These are phyloP conservation scores for Dunckerocampus dactyliophorus DNA, from an alignment of 2,113 vertebrate species.

Conservation along the genomic window DNA sequence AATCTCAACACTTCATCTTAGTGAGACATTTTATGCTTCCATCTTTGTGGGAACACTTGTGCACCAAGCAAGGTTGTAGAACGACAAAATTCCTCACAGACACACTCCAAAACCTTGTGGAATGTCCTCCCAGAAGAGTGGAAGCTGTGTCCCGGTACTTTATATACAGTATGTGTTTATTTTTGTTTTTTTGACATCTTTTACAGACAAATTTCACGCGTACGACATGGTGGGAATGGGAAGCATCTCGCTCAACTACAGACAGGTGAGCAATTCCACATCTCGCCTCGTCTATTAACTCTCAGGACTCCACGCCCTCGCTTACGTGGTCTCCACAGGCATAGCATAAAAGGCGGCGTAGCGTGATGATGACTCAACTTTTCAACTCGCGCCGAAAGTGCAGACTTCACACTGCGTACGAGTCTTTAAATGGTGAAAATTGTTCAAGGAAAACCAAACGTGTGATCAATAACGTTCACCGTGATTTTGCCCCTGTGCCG, in stretches of 20 bases:
- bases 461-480: no score
- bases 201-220: conserved; percentile 65
- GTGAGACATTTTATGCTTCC: background rate
- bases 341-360: no score
- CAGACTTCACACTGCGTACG: no score
- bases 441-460: no score
- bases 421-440: no score
- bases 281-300: background rate
- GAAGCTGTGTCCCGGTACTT: no score
- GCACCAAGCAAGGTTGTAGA: no score
- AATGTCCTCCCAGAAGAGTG: background rate
- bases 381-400: no score
- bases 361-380: no score
- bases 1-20: no score
- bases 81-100: background rate
- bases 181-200: background rate
- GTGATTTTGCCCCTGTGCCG: no score
- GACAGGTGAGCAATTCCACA: conserved; percentile 55
- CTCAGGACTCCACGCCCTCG: background rate
- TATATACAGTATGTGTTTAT: background rate
- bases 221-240: conserved; percentile 62
- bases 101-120: background rate
- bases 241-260: conserved; percentile 59
- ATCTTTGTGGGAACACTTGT: background rate
- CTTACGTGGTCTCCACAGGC: background rate